phyloP scores from a whole-genome alignment of 2,888 invertebrate species.

The Chloromyia formosa region DNA sequence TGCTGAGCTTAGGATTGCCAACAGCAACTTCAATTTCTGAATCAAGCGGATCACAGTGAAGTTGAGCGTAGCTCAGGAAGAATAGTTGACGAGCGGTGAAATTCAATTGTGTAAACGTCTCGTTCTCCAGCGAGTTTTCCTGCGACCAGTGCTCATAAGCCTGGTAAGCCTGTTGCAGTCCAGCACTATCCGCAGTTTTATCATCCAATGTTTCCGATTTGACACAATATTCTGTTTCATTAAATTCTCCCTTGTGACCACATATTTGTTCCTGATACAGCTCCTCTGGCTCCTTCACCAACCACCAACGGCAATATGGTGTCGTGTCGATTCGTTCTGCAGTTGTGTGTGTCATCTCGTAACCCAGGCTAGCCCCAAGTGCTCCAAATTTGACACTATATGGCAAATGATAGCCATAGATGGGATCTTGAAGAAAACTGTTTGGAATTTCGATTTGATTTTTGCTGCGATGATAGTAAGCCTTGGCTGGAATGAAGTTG shows the following conservation, averaged over 20 bases:
- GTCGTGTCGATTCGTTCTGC: slow-evolving; percentile 9
- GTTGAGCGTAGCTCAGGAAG: slow-evolving; percentile 36
- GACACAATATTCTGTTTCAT: not conserved
- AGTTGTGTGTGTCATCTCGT: slow-evolving; percentile 29
- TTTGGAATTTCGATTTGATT: slow-evolving; percentile 20
- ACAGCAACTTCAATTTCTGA: not conserved
- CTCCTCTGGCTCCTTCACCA: not conserved
- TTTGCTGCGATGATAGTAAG: not conserved
- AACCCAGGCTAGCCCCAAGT: slow-evolving; percentile 23
- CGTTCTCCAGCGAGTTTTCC: not conserved
- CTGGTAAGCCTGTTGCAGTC: not conserved
- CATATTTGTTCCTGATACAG: not conserved
- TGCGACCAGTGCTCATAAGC: not conserved
- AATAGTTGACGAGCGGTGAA: slow-evolving; percentile 28
- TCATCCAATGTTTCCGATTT: not conserved
- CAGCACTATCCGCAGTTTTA: slow-evolving; percentile 41
- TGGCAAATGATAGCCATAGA: slow-evolving; percentile 16
- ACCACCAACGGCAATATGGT: not conserved
- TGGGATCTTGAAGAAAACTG: slow-evolving; percentile 16
- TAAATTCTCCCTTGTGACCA: slow-evolving; percentile 7
- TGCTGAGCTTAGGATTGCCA: not conserved
- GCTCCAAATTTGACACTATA: slow-evolving; percentile 20
- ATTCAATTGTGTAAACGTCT: slow-evolving; percentile 16
- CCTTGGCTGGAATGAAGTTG: not conserved
- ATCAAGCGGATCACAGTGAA: slow-evolving; percentile 19